Evolutionary conservation across 2,888 invertebrate genomes (phyloP).

Genomic region (Cephus runcator): DNA sequence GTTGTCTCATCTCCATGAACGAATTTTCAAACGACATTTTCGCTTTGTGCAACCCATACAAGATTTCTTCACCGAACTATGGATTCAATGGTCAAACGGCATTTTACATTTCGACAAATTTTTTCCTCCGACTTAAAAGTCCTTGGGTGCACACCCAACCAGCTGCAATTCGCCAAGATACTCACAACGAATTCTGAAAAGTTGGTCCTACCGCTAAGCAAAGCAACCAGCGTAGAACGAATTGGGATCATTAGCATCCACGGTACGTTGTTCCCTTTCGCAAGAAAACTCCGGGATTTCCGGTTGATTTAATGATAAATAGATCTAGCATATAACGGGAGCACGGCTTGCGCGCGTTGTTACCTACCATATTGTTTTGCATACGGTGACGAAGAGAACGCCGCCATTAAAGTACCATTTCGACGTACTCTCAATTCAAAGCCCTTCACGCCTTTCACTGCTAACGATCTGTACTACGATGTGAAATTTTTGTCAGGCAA

Average conservation of each 20-base stretch:
- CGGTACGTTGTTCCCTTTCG: constrained; percentile 12
- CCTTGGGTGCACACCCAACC: background rate
- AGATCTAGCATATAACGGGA: constrained; percentile 22
- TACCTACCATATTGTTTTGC: background rate
- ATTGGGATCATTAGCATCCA: constrained; percentile 47
- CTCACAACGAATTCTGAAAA: background rate
- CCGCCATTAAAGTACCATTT: constrained; percentile 29
- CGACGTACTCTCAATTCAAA: constrained; percentile 12
- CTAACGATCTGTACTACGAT: background rate
- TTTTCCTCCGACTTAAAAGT: background rate
- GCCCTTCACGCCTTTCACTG: constrained; percentile 14
- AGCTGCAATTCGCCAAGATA: background rate
- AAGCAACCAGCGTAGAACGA: constrained; percentile 33
- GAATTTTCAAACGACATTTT: background rate
- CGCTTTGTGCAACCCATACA: background rate
- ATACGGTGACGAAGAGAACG: constrained; percentile 1
- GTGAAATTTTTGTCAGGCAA: constrained; percentile 15
- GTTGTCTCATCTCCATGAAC: background rate
- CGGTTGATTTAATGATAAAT: constrained; percentile 41
- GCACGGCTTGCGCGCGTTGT: background rate
- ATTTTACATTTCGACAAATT: background rate
- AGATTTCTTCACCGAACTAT: background rate
- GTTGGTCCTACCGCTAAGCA: background rate
- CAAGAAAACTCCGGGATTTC: constrained; percentile 9
- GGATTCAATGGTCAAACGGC: background rate